Evolutionary conservation across 2,888 invertebrate genomes (phyloP), one percentile per base, ranked within the genome.

Genomic region (Polydesmus complanatus): DNA sequence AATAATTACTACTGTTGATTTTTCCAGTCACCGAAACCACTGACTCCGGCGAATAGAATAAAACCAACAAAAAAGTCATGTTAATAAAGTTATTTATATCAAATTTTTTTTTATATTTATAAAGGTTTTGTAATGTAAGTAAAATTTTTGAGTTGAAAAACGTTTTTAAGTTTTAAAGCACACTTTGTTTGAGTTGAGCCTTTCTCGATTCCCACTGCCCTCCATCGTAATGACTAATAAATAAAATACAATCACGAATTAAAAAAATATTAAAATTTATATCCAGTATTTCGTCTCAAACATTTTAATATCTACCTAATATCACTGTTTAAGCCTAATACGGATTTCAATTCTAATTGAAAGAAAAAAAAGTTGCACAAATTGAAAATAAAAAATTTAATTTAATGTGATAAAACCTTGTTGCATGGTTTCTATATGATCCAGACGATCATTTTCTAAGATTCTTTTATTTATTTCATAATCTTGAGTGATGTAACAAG

Each of bases 131-230:
- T 37, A 8, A 8, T 37, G 14, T 37, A 8, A 8, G 37, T 37
- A 14, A 37, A 37, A 37, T 37, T 37, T 37, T 37, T 5, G 37
- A 37, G 37, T 37, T 37, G 5, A 37, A 37, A 37, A n/a, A n/a
- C n/a, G n/a, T n/a, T n/a, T n/a, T n/a, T n/a, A n/a, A n/a, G n/a
- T 8, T 54, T 54, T 54, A 54, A 54, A 54, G 54, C 18, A 54
- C 27, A 26, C 25, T 54, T 26, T 54, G 54, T 54, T 54, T 54
- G n/a, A 26, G 54, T 26, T 54, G 54, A 54, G 23, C 27, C 27
- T 54, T 25, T 54, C 54, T 3, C 54, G 18, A 11, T n/a, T 23
- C 27, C 54, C 54, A 54, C 14, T 54, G 54, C 1, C 54, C 51
- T n/a, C n/a, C 5, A 14, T 37, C 14, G 37, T 37, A 37, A 14